Base-by-base conservation (phyloP, 2,113 vertebrate genomes). In the Mustela lutreola region DNA sequence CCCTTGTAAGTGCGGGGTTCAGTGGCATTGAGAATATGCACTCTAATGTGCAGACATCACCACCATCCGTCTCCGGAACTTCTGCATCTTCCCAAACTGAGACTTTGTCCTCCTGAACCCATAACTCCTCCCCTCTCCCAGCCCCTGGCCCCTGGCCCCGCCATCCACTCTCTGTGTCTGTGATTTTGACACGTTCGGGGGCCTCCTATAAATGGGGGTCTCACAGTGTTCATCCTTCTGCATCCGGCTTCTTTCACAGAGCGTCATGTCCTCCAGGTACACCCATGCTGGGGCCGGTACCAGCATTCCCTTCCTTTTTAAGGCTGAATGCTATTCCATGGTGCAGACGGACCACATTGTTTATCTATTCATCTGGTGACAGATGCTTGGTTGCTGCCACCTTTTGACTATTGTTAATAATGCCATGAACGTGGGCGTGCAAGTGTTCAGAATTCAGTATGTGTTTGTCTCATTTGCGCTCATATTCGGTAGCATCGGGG, bases 191-290 rank as follows among this genome's bases (percentile, higher is more conserved):
- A 5, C 7, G 19, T 60, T 36, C 0, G 1, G 19, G 19, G 16
- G 2, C 19, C n/a, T 63, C 24, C 9, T 16, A 0, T 1, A 31
- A 18, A 22, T n/a, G 31, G 15, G 15, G 1, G 14, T 1, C 45
- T 0, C 4, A 19, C 10, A 31, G 42, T 0, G 0, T 21, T 0
- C 18, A 11, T 65, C 39, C 24, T 36, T 31, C 2, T 26, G 50
- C 26, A 1, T 2, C 67, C 6, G 24, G 19, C 33, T 26, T 1
- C 7, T 22, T 16, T 39, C 26, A 2, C 15, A 16, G 9, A 58
- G 53, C 21, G 0, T 11, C 19, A 4, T 0, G 2, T 18, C 80
- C 85, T 50, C 62, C 5, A 24, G 36, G 7, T 3, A 11, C 11
- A 15, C 12, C 70, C 2, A 0, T 3, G 18, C 11, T 21, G 71